Evolutionary conservation across 2,113 vertebrate species (phyloP).

Genomic region (Centrocercus urophasianus): DNA sequence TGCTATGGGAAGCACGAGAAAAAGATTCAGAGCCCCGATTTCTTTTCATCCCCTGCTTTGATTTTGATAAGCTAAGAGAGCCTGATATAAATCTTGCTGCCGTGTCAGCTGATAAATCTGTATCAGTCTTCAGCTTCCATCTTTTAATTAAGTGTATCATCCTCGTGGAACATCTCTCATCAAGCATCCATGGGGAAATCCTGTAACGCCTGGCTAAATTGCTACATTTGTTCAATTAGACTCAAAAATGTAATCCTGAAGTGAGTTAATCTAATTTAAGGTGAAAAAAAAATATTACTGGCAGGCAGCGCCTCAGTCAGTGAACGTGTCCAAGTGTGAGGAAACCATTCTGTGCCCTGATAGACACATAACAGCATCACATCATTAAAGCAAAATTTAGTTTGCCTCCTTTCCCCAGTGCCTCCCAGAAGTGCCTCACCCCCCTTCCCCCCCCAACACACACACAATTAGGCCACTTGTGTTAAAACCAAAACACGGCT

Average conservation of each 20-base stretch:
- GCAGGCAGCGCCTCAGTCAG: slow-evolving; percentile 22
- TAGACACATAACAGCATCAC: slow-evolving; percentile 5
- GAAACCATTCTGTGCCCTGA: not conserved
- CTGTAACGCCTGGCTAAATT: slow-evolving; percentile 69
- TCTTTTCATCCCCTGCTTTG: not conserved
- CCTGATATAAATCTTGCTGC: slow-evolving; percentile 54
- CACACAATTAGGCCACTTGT: not conserved
- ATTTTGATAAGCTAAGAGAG: not conserved
- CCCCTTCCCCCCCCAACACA: not conserved
- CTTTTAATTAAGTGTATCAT: slow-evolving; percentile 62
- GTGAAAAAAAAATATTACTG: not conserved
- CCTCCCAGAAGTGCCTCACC: not conserved
- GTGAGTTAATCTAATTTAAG: slow-evolving; percentile 65
- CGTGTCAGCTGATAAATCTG: slow-evolving; percentile 56
- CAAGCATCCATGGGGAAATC: slow-evolving; percentile 58
- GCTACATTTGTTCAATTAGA: slow-evolving; percentile 69
- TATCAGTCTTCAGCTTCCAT: slow-evolving; percentile 34
- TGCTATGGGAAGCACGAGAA: not conserved
- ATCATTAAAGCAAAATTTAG: slow-evolving; percentile 51
- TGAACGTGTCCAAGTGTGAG: slow-evolving; percentile 15
- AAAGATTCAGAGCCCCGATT: not conserved
- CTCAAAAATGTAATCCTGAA: slow-evolving; percentile 44
- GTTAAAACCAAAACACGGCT: not conserved
- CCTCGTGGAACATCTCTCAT: slow-evolving; percentile 27
- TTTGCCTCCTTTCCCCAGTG: not conserved